Base-by-base conservation (phyloP, 2,888 invertebrate species). In the Ichneumon xanthorius region DNA sequence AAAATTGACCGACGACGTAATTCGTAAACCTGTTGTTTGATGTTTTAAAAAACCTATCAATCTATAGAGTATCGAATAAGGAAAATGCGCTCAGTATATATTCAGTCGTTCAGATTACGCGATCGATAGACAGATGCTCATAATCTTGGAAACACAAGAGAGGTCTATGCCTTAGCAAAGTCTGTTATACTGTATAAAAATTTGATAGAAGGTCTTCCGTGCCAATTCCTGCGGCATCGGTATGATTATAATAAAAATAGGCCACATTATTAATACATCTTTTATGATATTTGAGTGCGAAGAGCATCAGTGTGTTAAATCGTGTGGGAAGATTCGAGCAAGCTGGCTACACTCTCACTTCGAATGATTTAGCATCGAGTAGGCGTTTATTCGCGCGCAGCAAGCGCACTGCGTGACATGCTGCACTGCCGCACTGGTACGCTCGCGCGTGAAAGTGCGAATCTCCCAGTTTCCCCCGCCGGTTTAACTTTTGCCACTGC, bases 391-490 rank as follows among this genome's bases (percentile, higher is more conserved):
- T 78, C 73, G 68, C 73, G 77, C 73, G 37, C 45, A 65, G 63
- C 50, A 11, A n/a, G 22, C 16, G 65, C 55, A 9, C 33, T 75
- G 53, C 16, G n/a, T 30, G n/a, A 55, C 50, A 33, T 22, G 37
- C 61, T 40, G 58, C 19, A 61, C 48, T 14, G 58, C n/a, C 45
- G 22, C 71, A n/a, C 37, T 53, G 63, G 72, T 70, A 70, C 33
- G 53, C 65, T 55, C 55, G 82, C 79, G 81, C 85, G 82, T 85
- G 82, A 85, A 82, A 85, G 82, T 85, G 85, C 82, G 82, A 80
- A 82, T 82, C 79, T 75, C 70, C 55, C 75, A 75, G 70, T 67
- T 71, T 40, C 68, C 45, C 75, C 65, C 37, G 75, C 65, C 71
- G 71, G 53, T 77, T 55, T 58, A 4, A 40, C 37, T 58, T 22